phyloP scores from a whole-genome alignment of 2,797 vertebrate genomes.

The Helicolenus hilgendorfi region DNA sequence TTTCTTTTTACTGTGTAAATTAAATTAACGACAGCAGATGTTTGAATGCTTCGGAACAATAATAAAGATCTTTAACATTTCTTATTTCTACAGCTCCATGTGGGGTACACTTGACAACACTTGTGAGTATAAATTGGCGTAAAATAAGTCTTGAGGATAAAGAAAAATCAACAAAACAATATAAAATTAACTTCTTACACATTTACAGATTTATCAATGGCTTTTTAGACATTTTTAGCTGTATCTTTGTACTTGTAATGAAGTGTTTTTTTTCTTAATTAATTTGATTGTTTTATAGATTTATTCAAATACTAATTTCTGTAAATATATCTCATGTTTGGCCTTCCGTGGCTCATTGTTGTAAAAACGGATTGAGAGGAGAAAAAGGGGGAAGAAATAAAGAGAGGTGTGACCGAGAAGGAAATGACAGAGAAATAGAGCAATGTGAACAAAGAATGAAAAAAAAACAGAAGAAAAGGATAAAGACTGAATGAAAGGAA shows the following conservation, averaged over 20 bases:
- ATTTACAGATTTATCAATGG: background rate
- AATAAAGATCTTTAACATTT: constrained; percentile 12
- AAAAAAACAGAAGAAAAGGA: background rate
- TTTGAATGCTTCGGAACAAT: constrained; percentile 20
- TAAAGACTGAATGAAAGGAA: background rate
- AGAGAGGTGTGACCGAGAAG: background rate
- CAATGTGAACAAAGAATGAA: background rate
- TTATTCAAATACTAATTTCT: background rate
- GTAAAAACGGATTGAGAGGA: background rate
- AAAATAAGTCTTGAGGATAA: background rate
- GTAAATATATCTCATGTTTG: background rate
- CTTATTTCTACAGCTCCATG: background rate
- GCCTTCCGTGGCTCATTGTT: background rate
- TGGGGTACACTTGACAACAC: background rate
- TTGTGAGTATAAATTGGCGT: background rate
- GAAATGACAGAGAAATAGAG: background rate
- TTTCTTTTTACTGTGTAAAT: constrained; percentile 41
- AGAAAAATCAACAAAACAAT: background rate
- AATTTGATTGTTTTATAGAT: background rate
- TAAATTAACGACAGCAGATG: constrained; percentile 38
- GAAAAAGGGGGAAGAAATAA: background rate
- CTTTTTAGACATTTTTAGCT: background rate
- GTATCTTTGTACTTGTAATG: background rate
- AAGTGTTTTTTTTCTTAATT: background rate
- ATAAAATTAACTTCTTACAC: background rate